Percentiles rank a stretch among this genome's conserved stretches.
These are phyloP conservation scores for Chymomyza procnemis DNA, from an alignment of 2,888 invertebrate species.

Conservation along the genomic window DNA sequence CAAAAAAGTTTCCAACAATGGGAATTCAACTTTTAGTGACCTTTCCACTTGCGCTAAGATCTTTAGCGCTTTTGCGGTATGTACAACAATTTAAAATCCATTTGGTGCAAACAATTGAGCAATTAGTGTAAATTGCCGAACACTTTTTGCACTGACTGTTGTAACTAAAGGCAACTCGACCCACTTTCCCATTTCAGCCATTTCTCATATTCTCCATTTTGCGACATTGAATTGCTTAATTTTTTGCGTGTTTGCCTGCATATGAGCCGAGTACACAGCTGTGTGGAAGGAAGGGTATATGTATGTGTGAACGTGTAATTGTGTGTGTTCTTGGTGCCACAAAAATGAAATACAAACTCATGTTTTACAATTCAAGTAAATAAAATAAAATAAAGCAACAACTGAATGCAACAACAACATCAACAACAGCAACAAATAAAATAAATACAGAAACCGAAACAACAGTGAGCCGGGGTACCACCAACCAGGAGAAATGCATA, in stretches of 20 bases:
- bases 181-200: neutral
- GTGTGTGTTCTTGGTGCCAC: neutral
- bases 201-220: neutral
- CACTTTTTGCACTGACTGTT: neutral
- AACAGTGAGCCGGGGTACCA: neutral
- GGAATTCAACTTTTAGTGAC: neutral
- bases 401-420: neutral
- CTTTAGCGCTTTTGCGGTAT: neutral
- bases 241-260: constrained; percentile 9
- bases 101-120: constrained; percentile 22
- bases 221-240: constrained; percentile 35
- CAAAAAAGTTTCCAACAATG: neutral
- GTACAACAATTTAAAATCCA: constrained; percentile 21
- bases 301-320: constrained; percentile 4
- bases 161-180: neutral
- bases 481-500: constrained; percentile 39
- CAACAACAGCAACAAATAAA: neutral
- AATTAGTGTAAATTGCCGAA: constrained; percentile 24
- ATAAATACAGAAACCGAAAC: neutral
- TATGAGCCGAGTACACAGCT: neutral
- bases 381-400: constrained; percentile 50
- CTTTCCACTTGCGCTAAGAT: neutral
- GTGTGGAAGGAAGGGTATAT: neutral
- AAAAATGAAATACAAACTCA: constrained; percentile 40
- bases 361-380: constrained; percentile 51